phyloP scores from a whole-genome alignment of 1,140 invertebrate genomes.

The Muscidifurax raptorellus region DNA sequence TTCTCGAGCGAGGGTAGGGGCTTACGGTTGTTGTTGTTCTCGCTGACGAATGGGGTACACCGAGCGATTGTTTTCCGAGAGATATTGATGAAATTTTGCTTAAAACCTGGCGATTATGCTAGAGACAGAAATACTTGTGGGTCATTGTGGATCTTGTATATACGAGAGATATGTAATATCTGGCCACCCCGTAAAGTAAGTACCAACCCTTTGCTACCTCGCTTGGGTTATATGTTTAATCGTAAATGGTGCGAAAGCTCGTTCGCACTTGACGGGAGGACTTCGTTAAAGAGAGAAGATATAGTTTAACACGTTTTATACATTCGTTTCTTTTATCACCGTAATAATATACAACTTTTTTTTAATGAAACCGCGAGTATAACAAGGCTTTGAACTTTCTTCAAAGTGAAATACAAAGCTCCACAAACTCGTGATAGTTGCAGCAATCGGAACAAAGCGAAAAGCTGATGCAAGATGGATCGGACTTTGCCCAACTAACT shows the following conservation, averaged over 20 bases:
- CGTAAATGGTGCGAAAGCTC: constrained; percentile 22
- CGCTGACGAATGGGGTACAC: neutral
- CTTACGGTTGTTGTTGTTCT: neutral
- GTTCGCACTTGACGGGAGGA: neutral
- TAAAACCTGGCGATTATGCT: no score
- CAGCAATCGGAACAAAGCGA: no score
- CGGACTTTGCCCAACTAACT: neutral
- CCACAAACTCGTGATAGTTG: no score
- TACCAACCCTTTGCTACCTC: neutral
- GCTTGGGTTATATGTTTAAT: neutral
- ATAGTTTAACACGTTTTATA: neutral
- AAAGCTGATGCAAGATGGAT: neutral
- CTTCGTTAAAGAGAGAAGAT: neutral
- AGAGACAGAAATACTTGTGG: no score
- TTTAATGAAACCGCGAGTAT: neutral
- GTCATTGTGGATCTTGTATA: neutral
- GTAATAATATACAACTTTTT: neutral
- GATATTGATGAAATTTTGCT: no score
- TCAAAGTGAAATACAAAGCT: no score
- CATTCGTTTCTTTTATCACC: neutral
- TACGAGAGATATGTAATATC: neutral
- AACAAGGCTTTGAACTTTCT: no score
- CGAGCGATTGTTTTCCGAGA: no score
- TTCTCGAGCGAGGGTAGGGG: neutral
- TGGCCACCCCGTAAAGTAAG: neutral